Conservation (phyloP, 2,797 vertebrate genomes). For the Danio choprae region DNA sequence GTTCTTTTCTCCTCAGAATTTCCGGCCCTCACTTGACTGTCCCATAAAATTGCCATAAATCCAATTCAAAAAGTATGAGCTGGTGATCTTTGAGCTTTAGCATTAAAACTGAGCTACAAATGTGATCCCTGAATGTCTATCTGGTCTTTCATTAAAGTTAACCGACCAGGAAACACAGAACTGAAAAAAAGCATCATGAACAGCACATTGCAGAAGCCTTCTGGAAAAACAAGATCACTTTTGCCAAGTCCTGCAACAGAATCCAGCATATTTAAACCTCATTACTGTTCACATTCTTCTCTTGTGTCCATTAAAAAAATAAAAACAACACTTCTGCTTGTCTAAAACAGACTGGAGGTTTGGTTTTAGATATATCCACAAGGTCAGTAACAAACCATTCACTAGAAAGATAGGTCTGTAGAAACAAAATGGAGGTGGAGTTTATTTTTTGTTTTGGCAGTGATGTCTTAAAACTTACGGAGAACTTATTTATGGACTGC, state of each 20-base stretch:
- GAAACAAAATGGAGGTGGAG: background rate
- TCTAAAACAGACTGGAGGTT: background rate
- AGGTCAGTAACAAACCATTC: background rate
- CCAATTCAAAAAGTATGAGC: background rate
- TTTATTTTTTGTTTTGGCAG: slow-evolving; percentile 25
- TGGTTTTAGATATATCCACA: slow-evolving; percentile 12
- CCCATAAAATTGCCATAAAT: slow-evolving; percentile 25
- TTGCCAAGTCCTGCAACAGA: slow-evolving; percentile 18
- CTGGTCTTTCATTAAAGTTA: slow-evolving; percentile 32
- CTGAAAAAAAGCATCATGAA: background rate
- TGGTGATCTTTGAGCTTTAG: background rate
- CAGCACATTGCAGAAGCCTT: slow-evolving; percentile 18
- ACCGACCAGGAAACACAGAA: slow-evolving; percentile 25
- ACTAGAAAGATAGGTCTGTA: background rate
- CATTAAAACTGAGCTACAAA: background rate
- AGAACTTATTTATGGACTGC: slow-evolving; percentile 17
- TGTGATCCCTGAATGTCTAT: slow-evolving; percentile 27
- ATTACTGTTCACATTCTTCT: slow-evolving; percentile 19
- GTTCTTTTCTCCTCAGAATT: background rate
- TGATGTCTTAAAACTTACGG: background rate
- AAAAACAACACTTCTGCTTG: background rate
- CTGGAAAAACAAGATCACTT: slow-evolving; percentile 10
- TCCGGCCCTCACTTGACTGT: slow-evolving; percentile 6
- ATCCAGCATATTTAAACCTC: slow-evolving; percentile 17
- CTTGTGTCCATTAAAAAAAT: slow-evolving; percentile 10